phyloP scores from a whole-genome alignment of 2,888 invertebrate genomes.

The Ophion costatus region DNA sequence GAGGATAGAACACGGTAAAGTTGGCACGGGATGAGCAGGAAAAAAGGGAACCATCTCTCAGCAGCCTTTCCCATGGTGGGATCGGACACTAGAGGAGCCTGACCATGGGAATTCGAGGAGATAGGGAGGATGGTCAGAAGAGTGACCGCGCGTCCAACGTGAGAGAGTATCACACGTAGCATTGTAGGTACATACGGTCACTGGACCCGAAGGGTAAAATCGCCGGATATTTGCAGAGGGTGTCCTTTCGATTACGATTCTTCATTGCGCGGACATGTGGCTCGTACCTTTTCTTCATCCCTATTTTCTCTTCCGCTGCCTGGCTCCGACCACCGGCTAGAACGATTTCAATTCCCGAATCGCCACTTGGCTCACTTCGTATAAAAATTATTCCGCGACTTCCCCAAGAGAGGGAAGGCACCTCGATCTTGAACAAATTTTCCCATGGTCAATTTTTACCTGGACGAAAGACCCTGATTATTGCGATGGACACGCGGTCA shows the following conservation, averaged over 20 bases:
- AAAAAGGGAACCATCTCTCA: not conserved
- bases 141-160: slow-evolving; percentile 46
- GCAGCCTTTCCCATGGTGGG: slow-evolving; percentile 46
- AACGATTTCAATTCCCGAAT: slow-evolving; percentile 53
- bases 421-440: slow-evolving; percentile 57
- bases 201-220: slow-evolving; percentile 58
- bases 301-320: not conserved
- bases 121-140: slow-evolving; percentile 58
- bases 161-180: slow-evolving; percentile 33
- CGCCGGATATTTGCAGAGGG: slow-evolving; percentile 50
- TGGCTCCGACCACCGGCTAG: not conserved
- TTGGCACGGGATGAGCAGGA: not conserved
- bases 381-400: slow-evolving; percentile 32
- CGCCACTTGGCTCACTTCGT: slow-evolving; percentile 44
- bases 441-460: slow-evolving; percentile 67
- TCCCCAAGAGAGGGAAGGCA: not conserved
- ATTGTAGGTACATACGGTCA: slow-evolving; percentile 48
- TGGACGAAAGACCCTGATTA: slow-evolving; percentile 59
- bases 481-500: slow-evolving; percentile 60
- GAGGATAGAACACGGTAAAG: not conserved
- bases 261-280: slow-evolving; percentile 5
- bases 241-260: slow-evolving; percentile 55
- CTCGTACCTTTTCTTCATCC: slow-evolving; percentile 17
- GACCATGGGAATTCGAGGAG: slow-evolving; percentile 52
- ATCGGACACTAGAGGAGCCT: not conserved